Conservation (phyloP, 1,140 invertebrate species). For the Manduca sexta region DNA sequence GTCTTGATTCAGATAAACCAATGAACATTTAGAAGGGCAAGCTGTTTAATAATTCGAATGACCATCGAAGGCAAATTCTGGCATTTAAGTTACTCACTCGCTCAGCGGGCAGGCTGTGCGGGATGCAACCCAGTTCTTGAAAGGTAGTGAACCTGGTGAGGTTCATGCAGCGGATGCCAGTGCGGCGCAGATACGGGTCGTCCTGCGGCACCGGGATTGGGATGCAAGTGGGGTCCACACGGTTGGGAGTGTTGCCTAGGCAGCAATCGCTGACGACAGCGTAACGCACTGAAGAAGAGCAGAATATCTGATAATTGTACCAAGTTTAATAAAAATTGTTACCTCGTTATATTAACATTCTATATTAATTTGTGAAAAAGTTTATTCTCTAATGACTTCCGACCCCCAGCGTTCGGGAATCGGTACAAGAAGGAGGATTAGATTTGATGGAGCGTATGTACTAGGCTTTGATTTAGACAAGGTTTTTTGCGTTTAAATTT, state of each 20-base stretch:
- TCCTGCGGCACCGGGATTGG: slow-evolving; percentile 20
- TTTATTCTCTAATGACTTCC: too few species aligned
- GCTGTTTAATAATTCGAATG: too few species aligned
- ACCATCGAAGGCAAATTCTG: too few species aligned
- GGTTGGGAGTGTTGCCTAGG: slow-evolving; percentile 17
- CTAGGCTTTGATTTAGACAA: too few species aligned
- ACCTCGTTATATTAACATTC: too few species aligned
- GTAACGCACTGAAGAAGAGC: slow-evolving; percentile 15
- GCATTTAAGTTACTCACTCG: slow-evolving; percentile 8
- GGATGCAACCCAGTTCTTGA: slow-evolving; percentile 18
- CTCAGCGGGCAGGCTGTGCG: slow-evolving; percentile 16
- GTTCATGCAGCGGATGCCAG: slow-evolving; percentile 23
- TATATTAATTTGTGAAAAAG: too few species aligned
- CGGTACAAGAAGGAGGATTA: too few species aligned
- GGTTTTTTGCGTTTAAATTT: too few species aligned
- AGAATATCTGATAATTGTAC: not conserved
- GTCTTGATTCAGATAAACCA: too few species aligned
- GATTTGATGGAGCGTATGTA: too few species aligned
- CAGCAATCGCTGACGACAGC: slow-evolving; percentile 19
- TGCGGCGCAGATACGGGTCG: slow-evolving; percentile 22
- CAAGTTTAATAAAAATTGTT: not conserved
- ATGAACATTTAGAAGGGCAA: too few species aligned
- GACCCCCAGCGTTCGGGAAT: too few species aligned
- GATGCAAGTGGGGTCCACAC: slow-evolving; percentile 14
- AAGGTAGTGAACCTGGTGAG: slow-evolving; percentile 19